A percentile compares a stretch with the other conserved stretches of the same genome.
phyloP scores from a whole-genome alignment of 1,140 invertebrate genomes.

The Drosophila nikananu region DNA sequence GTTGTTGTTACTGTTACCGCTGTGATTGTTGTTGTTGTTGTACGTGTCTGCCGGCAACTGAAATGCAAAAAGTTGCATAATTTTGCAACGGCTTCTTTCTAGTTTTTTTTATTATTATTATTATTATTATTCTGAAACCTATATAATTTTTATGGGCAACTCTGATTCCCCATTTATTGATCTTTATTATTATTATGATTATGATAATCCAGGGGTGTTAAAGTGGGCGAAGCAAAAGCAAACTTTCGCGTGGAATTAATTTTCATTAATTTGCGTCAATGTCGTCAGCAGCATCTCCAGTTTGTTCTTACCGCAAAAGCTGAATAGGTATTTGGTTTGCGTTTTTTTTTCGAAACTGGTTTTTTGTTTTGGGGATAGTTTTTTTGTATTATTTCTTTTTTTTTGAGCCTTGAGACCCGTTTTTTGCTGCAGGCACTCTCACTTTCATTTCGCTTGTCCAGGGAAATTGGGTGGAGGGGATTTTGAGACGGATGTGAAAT shows the following conservation, averaged over 20 bases:
- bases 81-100: slow-evolving; percentile 16
- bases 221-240: not conserved
- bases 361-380: slow-evolving; percentile 40
- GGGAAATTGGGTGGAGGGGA: not conserved
- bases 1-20: not conserved
- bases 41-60: slow-evolving; percentile 12
- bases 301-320: slow-evolving; percentile 28
- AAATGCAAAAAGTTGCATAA: slow-evolving; percentile 55
- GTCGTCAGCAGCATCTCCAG: slow-evolving; percentile 10
- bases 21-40: slow-evolving; percentile 4
- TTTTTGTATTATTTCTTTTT: slow-evolving; percentile 14
- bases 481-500: slow-evolving; percentile 54
- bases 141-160: not conserved
- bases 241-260: slow-evolving; percentile 51
- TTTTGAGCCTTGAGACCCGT: slow-evolving; percentile 21
- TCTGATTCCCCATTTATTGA: not conserved
- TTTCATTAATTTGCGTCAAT: slow-evolving; percentile 40
- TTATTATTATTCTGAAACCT: not conserved
- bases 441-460: slow-evolving; percentile 61
- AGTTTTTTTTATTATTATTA: not conserved
- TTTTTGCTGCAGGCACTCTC: slow-evolving; percentile 58
- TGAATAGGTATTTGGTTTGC: slow-evolving; percentile 13
- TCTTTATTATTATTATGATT: slow-evolving; percentile 25
- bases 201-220: slow-evolving; percentile 21
- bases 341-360: slow-evolving; percentile 38